A percentile compares a stretch with the other conserved stretches of the same genome.
Evolutionary conservation across 2,888 invertebrate genomes (phyloP).

Genomic region (Sthenelais limicola): DNA sequence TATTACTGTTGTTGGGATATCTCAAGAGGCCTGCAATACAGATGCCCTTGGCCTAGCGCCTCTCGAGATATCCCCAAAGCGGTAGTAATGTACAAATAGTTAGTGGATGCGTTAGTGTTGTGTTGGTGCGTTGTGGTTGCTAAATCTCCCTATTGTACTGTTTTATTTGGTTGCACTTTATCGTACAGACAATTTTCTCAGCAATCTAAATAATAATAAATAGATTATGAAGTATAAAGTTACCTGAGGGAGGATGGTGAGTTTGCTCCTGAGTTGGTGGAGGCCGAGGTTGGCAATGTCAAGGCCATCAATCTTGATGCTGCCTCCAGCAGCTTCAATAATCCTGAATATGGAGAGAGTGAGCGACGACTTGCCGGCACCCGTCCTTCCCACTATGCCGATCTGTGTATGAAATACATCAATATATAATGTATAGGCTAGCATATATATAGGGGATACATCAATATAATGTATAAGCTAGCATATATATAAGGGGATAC

Average conservation of each 20-base stretch:
- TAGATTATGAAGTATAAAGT: not conserved
- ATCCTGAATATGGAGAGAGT: slow-evolving; percentile 65
- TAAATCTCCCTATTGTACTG: no score
- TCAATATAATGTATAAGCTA: no score
- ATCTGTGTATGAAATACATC: slow-evolving; percentile 51
- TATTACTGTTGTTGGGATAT: no score
- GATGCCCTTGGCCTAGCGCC: no score
- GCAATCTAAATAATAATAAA: not conserved
- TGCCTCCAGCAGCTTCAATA: slow-evolving; percentile 62
- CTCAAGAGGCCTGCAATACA: no score
- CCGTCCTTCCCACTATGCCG: slow-evolving; percentile 68
- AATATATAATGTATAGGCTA: not conserved
- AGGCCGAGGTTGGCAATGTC: slow-evolving; percentile 55
- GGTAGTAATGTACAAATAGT: no score
- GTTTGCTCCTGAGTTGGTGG: slow-evolving; percentile 57
- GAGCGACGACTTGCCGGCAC: slow-evolving; percentile 67
- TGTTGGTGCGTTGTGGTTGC: no score
- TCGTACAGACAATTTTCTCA: not conserved
- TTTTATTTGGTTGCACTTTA: not conserved
- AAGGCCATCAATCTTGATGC: slow-evolving; percentile 64
- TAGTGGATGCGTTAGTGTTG: no score
- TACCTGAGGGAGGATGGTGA: slow-evolving; percentile 73
- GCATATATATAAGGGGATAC: no score
- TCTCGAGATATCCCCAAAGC: no score
- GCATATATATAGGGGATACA: not conserved